Conservation (phyloP, 2,888 invertebrate species). For the Graphium colonna region DNA sequence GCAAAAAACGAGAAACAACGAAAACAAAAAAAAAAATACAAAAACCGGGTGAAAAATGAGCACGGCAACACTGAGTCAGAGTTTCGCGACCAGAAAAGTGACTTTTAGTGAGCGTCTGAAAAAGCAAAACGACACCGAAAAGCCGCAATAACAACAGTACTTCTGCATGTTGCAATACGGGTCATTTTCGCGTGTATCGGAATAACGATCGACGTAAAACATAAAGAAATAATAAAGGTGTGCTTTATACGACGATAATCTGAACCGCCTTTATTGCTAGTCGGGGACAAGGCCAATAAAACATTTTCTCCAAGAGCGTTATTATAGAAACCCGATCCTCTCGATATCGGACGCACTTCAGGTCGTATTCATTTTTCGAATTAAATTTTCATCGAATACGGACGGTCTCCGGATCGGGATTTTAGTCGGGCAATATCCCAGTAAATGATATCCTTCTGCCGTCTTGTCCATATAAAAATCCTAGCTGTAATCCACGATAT, state of each 20-base stretch:
- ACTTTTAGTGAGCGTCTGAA: slow-evolving; percentile 16
- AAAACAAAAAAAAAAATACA: neutral
- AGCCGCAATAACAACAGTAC: slow-evolving; percentile 6
- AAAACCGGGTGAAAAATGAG: slow-evolving; percentile 11
- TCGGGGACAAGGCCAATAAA: slow-evolving; percentile 13
- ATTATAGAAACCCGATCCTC: slow-evolving; percentile 51
- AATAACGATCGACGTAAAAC: slow-evolving; percentile 11
- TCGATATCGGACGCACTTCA: slow-evolving; percentile 39
- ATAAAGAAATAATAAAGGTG: slow-evolving; percentile 24
- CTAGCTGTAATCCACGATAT: neutral
- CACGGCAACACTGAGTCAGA: slow-evolving; percentile 3
- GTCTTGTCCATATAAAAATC: slow-evolving; percentile 22
- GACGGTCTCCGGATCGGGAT: no score
- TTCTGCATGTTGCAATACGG: no score
- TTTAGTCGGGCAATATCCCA: slow-evolving; percentile 40
- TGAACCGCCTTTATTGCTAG: slow-evolving; percentile 22
- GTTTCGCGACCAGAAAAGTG: slow-evolving; percentile 21
- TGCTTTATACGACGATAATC: slow-evolving; percentile 26
- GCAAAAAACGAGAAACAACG: neutral
- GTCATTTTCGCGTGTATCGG: slow-evolving; percentile 2
- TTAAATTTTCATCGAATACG: slow-evolving; percentile 48
- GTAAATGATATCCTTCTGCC: slow-evolving; percentile 32
- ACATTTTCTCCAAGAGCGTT: slow-evolving; percentile 33
- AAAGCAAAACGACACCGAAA: slow-evolving; percentile 13
- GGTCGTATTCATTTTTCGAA: slow-evolving; percentile 39